Evolutionary conservation across 2,888 invertebrate genomes (phyloP).

Genomic region (Drosophila kambysellisi): DNA sequence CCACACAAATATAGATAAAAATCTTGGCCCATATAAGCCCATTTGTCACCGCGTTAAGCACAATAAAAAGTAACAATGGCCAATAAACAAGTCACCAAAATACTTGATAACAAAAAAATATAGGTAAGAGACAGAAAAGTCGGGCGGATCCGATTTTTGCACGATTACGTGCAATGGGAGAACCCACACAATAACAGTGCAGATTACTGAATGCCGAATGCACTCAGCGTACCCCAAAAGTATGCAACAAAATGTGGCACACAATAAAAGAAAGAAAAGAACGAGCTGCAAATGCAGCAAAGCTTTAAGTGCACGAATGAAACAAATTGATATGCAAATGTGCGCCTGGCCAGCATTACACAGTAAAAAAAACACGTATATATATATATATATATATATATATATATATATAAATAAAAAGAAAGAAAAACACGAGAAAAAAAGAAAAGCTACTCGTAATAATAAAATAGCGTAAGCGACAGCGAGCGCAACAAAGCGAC

Average conservation of each 20-base stretch:
- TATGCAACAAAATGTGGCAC: constrained; percentile 47
- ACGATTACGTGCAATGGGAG: constrained; percentile 28
- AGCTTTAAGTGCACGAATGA: constrained; percentile 68
- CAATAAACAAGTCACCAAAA: constrained; percentile 71
- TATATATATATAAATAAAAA: neutral
- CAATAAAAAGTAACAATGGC: constrained; percentile 30
- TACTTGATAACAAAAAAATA: constrained; percentile 28
- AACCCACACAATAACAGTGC: constrained; percentile 30
- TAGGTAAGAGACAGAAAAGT: neutral
- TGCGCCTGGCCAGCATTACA: constrained; percentile 25
- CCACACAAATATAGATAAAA: constrained; percentile 14
- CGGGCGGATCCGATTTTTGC: constrained; percentile 19
- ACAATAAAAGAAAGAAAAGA: constrained; percentile 11
- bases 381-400: neutral
- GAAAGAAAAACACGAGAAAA: constrained; percentile 1
- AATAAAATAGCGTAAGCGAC: constrained; percentile 58
- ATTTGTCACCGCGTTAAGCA: constrained; percentile 64
- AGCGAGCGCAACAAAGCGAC: constrained; percentile 32
- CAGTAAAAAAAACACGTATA: constrained; percentile 14
- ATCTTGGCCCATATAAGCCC: constrained; percentile 34
- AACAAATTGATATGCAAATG: constrained; percentile 79
- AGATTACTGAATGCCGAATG: constrained; percentile 42
- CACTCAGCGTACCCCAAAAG: constrained; percentile 42
- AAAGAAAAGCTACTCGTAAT: constrained; percentile 28
- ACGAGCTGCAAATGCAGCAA: constrained; percentile 41